Conservation (phyloP, 2,797 vertebrate genomes). For the Danio tinwini region DNA sequence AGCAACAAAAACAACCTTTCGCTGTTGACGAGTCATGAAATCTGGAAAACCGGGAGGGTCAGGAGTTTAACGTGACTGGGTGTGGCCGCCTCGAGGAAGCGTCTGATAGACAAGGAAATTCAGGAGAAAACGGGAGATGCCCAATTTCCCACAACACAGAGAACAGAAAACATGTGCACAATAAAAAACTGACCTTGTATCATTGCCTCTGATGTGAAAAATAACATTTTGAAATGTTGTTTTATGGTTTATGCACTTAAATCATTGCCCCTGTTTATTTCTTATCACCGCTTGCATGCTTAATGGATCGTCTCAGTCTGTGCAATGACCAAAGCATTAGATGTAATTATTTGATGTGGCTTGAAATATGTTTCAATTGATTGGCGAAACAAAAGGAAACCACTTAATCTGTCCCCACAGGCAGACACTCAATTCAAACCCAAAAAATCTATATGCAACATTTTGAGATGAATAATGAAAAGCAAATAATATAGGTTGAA, state of each 20-base stretch:
- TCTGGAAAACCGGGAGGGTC: slow-evolving; percentile 20
- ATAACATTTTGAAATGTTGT: background rate
- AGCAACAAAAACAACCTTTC: slow-evolving; percentile 47
- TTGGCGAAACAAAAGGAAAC: slow-evolving; percentile 8
- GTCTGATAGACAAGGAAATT: slow-evolving; percentile 42
- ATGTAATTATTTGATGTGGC: slow-evolving; percentile 10
- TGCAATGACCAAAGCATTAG: slow-evolving; percentile 1
- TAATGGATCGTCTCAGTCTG: background rate
- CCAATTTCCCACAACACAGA: slow-evolving; percentile 19
- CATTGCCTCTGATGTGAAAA: background rate
- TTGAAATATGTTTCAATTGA: background rate
- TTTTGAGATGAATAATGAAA: slow-evolving; percentile 47
- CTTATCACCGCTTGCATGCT: background rate
- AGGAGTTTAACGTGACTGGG: slow-evolving; percentile 17
- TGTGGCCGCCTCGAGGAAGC: slow-evolving; percentile 38
- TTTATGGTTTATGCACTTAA: background rate
- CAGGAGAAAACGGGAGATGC: background rate
- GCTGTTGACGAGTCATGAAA: slow-evolving; percentile 3
- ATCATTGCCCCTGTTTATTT: background rate
- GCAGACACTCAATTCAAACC: background rate
- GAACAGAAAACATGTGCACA: slow-evolving; percentile 15
- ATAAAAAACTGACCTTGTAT: slow-evolving; percentile 15
- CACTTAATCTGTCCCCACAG: slow-evolving; percentile 20
- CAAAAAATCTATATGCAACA: slow-evolving; percentile 19
- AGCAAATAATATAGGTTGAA: slow-evolving; percentile 43